Evolutionary conservation across 1,140 invertebrate genomes (phyloP), one percentile per base, ranked within the genome.

Genomic region (Saccostrea echinata): DNA sequence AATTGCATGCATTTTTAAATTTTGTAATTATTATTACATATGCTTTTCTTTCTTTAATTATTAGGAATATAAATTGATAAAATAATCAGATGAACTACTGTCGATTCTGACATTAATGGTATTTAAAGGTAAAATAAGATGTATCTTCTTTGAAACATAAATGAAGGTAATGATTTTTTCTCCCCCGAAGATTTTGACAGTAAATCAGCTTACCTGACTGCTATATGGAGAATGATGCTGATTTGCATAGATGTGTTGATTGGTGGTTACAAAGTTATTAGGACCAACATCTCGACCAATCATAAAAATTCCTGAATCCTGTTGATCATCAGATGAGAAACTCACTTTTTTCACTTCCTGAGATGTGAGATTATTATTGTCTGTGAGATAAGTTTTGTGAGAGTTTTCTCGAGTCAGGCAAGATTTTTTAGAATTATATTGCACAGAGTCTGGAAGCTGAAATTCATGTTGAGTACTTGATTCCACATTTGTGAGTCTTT

Each of bases 301-400:
- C 88, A 89, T 89, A 87, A 89, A 89, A 81, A 89, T 87, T 52
- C 88, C 88, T 53, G 88, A 89, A 84, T 89, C 88, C 55, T 87
- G 88, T 52, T 76, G 82, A 86, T 89, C 86, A 35, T 89, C 88
- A 71, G 87, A 85, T 33, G 88, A 89, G 85, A 89, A 89, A 85
- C 88, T 89, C 52, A 89, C 88, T 61, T 89, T 89, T 76, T 81
- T 89, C 27, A 76, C 83, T 30, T 81, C 68, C 64, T 83, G 43
- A 43, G 18, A 85, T 61, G 83, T 61, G 35, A 86, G n/a, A 84
- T 86, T 84, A 76, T 84, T 86, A 76, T 86, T 84, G 53, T 87
- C 80, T 55, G 82, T 85, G 52, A 82, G 61, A 85, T 85, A 83
- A n/a, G 86, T 86, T 24, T 61, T 53, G 27, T 82, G 86, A 1